These are phyloP conservation scores for Cossypha polioptera DNA, from an alignment of 2,797 vertebrate species.

Conservation along the genomic window DNA sequence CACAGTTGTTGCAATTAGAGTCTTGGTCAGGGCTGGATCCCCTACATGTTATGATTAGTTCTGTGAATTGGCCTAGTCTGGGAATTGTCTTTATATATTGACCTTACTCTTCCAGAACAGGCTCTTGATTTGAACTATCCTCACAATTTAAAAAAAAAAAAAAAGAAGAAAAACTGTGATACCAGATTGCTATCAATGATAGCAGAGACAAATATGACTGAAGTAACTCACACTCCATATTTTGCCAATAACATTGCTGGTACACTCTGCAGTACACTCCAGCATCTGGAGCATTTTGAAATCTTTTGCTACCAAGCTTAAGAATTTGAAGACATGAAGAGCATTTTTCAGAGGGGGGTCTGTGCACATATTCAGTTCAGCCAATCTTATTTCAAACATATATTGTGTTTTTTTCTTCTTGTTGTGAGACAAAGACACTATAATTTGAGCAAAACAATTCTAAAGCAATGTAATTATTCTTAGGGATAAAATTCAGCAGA, in stretches of 20 bases:
- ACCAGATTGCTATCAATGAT: neutral
- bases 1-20: neutral
- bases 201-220: neutral
- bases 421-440: rapidly evolving
- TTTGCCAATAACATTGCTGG: neutral
- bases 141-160: neutral
- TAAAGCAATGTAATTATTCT: neutral
- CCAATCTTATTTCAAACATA: neutral
- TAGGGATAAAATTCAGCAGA: neutral
- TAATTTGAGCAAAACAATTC: neutral
- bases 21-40: neutral
- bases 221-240: neutral
- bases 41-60: neutral
- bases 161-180: neutral
- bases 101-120: neutral
- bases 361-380: neutral
- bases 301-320: neutral
- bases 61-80: neutral
- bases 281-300: neutral
- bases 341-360: rapidly evolving
- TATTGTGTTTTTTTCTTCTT: neutral
- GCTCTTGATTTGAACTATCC: neutral
- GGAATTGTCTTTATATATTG: neutral
- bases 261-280: neutral
- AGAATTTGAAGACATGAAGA: neutral